phyloP scores from a whole-genome alignment of 2,113 vertebrate genomes.

The Notiomystis cincta region DNA sequence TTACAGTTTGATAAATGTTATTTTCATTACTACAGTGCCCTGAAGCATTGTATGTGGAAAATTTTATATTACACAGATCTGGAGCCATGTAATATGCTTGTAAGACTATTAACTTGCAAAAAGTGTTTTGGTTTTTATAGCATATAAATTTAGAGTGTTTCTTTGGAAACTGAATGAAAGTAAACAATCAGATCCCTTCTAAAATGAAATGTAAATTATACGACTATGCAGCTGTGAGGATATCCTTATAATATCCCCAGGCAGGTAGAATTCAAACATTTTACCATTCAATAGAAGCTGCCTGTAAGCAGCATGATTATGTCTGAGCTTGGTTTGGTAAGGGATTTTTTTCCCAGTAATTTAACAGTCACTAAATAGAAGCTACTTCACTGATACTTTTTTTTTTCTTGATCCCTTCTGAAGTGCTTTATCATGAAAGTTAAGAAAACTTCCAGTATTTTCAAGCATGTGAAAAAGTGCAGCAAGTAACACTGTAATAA shows the following conservation, averaged over 20 bases:
- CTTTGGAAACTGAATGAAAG: neutral
- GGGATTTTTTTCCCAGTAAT: neutral
- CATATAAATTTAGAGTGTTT: neutral
- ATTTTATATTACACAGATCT: neutral
- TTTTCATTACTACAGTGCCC: conserved; percentile 27
- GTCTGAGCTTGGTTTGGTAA: neutral
- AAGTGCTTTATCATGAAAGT: neutral
- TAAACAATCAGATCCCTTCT: neutral
- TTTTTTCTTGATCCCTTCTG: neutral
- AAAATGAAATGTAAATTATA: neutral
- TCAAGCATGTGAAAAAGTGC: neutral
- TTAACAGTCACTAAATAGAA: neutral
- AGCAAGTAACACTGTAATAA: neutral
- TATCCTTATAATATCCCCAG: neutral
- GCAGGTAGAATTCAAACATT: neutral
- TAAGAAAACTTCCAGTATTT: neutral
- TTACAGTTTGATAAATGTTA: conserved; percentile 10
- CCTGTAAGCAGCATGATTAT: neutral
- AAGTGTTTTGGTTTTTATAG: neutral
- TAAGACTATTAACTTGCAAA: neutral
- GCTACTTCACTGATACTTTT: neutral
- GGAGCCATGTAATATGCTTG: neutral
- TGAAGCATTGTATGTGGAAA: conserved; percentile 13
- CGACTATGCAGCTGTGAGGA: neutral
- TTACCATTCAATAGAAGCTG: neutral